Evolutionary conservation across 2,113 vertebrate species (phyloP).

Genomic region (Neoarius graeffei): DNA sequence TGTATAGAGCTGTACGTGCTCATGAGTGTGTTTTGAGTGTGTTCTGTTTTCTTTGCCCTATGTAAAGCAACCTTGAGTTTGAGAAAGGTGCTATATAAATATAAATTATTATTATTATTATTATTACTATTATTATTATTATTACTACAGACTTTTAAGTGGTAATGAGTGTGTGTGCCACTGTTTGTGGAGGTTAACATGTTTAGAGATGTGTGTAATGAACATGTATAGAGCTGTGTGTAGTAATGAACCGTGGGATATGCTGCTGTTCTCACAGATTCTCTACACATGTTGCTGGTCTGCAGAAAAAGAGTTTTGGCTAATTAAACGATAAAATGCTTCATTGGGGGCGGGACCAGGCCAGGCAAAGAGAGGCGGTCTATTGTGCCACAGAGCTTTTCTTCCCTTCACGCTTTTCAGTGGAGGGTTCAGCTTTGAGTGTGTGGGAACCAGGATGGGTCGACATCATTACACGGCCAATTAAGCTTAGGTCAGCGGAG

Average conservation of each 20-base stretch:
- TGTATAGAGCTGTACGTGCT: not conserved
- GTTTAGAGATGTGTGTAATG: not conserved
- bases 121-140: too few relatives aligned
- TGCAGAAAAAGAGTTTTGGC: conserved; percentile 50
- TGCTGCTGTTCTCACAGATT: not conserved
- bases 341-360: conserved; percentile 19
- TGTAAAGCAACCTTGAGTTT: too few relatives aligned
- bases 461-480: conserved; percentile 77
- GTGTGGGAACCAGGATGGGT: conserved; percentile 69
- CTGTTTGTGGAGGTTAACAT: not conserved
- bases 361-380: conserved; percentile 5
- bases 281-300: conserved; percentile 41
- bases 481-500: conserved; percentile 71
- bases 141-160: not conserved
- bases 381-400: conserved; percentile 54
- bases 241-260: not conserved
- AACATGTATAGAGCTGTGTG: not conserved
- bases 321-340: conserved; percentile 59
- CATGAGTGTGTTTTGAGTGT: too few relatives aligned
- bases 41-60: too few relatives aligned
- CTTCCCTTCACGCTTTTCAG: conserved; percentile 55
- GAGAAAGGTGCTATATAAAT: too few relatives aligned
- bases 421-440: conserved; percentile 63
- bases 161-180: not conserved
- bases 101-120: too few relatives aligned